Evolutionary conservation across 2,888 invertebrate genomes (phyloP).

Genomic region (Papilio demoleus): DNA sequence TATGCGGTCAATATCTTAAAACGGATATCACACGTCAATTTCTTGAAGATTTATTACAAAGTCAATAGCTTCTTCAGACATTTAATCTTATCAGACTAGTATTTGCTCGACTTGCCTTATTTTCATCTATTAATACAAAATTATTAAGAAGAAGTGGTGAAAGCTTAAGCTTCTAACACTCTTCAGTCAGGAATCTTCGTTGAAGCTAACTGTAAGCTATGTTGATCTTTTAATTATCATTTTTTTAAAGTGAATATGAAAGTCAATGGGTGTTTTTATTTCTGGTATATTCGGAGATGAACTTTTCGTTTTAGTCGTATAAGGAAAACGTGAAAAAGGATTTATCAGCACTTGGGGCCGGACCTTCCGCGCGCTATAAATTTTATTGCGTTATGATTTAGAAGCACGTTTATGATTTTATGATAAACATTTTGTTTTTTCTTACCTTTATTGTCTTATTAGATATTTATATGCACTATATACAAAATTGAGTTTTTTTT

Average conservation of each 20-base stretch:
- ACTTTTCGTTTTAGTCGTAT: slow-evolving; percentile 26
- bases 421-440: slow-evolving; percentile 75
- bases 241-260: background rate
- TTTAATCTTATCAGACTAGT: slow-evolving; percentile 2
- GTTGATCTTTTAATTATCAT: background rate
- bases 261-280: slow-evolving; percentile 12
- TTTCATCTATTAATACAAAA: background rate
- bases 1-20: background rate
- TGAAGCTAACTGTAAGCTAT: too few relatives aligned
- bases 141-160: background rate
- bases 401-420: slow-evolving; percentile 75
- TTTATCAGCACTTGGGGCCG: slow-evolving; percentile 41
- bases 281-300: slow-evolving; percentile 33
- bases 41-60: slow-evolving; percentile 21
- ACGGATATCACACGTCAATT: slow-evolving; percentile 20
- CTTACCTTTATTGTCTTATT: slow-evolving; percentile 64
- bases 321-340: slow-evolving; percentile 39
- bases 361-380: slow-evolving; percentile 41
- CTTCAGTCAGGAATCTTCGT: too few relatives aligned
- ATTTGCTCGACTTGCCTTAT: background rate
- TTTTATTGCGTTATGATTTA: slow-evolving; percentile 62
- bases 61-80: background rate
- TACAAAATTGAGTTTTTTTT: background rate
- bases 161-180: background rate
- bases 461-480: background rate